phyloP scores from a whole-genome alignment of 1,140 invertebrate genomes.

The Cydia fagiglandana region DNA sequence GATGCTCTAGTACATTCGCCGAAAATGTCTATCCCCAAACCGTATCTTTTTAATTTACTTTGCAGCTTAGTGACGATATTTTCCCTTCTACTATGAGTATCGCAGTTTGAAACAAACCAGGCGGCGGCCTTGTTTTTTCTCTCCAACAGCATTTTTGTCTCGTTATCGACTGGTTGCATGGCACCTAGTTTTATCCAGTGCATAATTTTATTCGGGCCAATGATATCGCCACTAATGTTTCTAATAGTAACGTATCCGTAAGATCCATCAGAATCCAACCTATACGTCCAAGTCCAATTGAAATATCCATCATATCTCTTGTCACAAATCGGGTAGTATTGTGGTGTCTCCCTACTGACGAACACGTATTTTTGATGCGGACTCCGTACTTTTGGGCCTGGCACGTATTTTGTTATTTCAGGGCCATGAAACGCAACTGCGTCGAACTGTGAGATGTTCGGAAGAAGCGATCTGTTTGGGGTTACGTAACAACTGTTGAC shows the following conservation, averaged over 20 bases:
- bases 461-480: neutral
- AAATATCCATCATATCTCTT: constrained; percentile 1
- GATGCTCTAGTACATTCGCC: neutral
- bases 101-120: constrained; percentile 83
- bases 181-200: constrained; percentile 31
- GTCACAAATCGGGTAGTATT: constrained; percentile 21
- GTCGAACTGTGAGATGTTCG: neutral
- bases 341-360: neutral
- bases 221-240: constrained; percentile 36
- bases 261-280: constrained; percentile 56
- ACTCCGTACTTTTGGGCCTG: neutral
- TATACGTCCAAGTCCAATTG: constrained; percentile 33
- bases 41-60: neutral
- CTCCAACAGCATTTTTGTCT: constrained; percentile 25
- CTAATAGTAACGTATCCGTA: constrained; percentile 60
- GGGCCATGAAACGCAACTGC: constrained; percentile 7
- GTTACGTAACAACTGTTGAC: constrained; percentile 8
- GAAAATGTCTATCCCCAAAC: constrained; percentile 8
- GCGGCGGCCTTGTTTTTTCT: constrained; percentile 66
- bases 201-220: constrained; percentile 37
- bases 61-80: constrained; percentile 70
- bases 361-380: constrained; percentile 8
- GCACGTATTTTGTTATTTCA: neutral
- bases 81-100: constrained; percentile 73
- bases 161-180: constrained; percentile 25